Conservation (phyloP, 2,888 invertebrate species). For the Alentia gelatinosa region DNA sequence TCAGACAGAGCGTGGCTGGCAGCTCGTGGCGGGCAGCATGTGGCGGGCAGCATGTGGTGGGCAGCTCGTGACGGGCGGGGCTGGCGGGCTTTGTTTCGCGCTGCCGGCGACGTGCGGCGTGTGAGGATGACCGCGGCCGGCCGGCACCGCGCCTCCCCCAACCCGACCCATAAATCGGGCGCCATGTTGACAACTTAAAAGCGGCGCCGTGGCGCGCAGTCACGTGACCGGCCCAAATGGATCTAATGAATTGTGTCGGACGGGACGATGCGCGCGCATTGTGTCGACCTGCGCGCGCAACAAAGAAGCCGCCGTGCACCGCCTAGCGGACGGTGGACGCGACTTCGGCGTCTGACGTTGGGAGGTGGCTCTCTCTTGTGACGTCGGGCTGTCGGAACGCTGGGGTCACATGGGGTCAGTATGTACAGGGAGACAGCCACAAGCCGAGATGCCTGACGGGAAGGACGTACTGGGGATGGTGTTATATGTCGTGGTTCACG, state of each 20-base stretch:
- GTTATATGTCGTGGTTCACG: too few species aligned
- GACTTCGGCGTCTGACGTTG: neutral
- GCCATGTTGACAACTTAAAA: slow-evolving; percentile 52
- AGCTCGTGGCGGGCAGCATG: too few species aligned
- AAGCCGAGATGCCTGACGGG: neutral
- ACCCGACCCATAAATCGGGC: slow-evolving; percentile 9
- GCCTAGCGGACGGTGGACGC: neutral
- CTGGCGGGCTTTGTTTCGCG: neutral
- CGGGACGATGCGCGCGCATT: neutral
- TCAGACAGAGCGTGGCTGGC: too few species aligned
- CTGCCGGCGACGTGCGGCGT: neutral
- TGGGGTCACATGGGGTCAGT: neutral
- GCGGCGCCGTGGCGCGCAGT: neutral
- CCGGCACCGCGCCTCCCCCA: neutral
- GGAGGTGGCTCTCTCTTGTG: neutral
- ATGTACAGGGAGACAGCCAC: neutral
- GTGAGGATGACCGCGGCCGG: neutral
- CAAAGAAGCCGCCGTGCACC: neutral
- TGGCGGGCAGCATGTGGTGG: neutral
- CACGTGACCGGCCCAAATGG: slow-evolving; percentile 35
- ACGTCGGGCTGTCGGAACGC: neutral
- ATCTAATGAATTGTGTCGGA: slow-evolving; percentile 46
- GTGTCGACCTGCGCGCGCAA: neutral
- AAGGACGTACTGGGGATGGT: neutral
- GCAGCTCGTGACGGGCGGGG: neutral